Evolutionary conservation across 2,797 vertebrate species (phyloP), one percentile per base, ranked within the genome.

Genomic region (Naso thynnoides): DNA sequence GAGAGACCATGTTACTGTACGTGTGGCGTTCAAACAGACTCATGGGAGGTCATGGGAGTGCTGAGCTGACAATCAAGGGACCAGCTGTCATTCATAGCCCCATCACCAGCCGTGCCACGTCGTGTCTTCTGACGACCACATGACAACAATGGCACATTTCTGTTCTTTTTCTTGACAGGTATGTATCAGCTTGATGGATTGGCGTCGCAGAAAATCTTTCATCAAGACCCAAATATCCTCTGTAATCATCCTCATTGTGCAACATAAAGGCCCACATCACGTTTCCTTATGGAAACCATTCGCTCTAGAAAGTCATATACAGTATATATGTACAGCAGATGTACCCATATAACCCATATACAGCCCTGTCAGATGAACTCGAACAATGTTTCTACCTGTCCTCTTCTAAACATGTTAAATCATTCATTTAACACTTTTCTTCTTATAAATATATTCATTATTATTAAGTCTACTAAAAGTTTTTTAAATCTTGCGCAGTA

Each of bases 1-100:
- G 48, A 73, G 74, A 76, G 66, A 55, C 72, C 65, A 31, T 64
- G 52, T 70, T 62, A 76, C 83, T 78, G 48, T 73, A 70, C 45
- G 76, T 57, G 66, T 42, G 81, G 58, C 50, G 36, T 61, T 55
- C 59, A 85, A 76, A 85, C 54, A 72, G 74, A 72, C 77, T 81
- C 79, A 68, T 53, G 62, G 88, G 81, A 91, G 85, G 81, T 92
- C 82, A 87, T 77, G 79, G 78, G 64, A 85, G 82, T 77, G 85
- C 68, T 83, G 62, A 75, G 79, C 83, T 89, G 81, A 89, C 86
- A 89, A 76, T 85, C 81, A 83, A 52, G 68, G 3, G 31, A 75
- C 70, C 50, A 56, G 70, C 76, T 87, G 83, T 85, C 86, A 86
- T 55, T 90, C 87, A 86, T 15, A 49, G 56, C 72, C 39, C 50